Evolutionary conservation across 2,888 invertebrate genomes (phyloP).

Genomic region (Chymomyza caudatula): DNA sequence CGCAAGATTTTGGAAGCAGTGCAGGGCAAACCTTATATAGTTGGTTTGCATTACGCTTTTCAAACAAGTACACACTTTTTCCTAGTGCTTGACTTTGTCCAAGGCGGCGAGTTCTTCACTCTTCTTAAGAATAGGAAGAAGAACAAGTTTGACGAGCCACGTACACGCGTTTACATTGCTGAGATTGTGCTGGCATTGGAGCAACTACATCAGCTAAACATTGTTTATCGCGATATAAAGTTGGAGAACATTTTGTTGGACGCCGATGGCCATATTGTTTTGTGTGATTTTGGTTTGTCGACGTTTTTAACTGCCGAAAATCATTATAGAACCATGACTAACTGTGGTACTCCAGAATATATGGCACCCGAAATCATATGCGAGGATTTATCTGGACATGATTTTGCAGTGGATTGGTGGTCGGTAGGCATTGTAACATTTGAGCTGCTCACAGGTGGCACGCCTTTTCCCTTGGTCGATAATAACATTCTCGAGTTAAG

Average conservation of each 20-base stretch:
- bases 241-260: slow-evolving; percentile 97
- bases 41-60: slow-evolving; percentile 98
- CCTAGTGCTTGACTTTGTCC: slow-evolving; percentile 97
- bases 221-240: slow-evolving; percentile 98
- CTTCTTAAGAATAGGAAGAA: slow-evolving; percentile 96
- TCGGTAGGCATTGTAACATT: slow-evolving; percentile 97
- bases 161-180: slow-evolving; percentile 95
- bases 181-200: slow-evolving; percentile 97
- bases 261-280: slow-evolving; percentile 94
- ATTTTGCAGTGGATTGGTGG: slow-evolving; percentile 99
- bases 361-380: slow-evolving; percentile 94
- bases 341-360: slow-evolving; percentile 99
- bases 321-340: slow-evolving; percentile 94
- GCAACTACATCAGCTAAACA: slow-evolving; percentile 96
- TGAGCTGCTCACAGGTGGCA: slow-evolving; percentile 96
- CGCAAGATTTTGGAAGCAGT: slow-evolving; percentile 97
- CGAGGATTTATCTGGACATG: slow-evolving; percentile 93
- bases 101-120: slow-evolving; percentile 97
- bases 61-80: slow-evolving; percentile 98
- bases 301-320: slow-evolving; percentile 87
- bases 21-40: slow-evolving; percentile 95
- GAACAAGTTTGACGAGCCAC: slow-evolving; percentile 92
- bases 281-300: slow-evolving; percentile 98
- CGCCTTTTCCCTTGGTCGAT: slow-evolving; percentile 97
- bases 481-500: slow-evolving; percentile 97